Evolutionary conservation across 2,888 invertebrate species (phyloP).

Genomic region (Apotomis turbidana): DNA sequence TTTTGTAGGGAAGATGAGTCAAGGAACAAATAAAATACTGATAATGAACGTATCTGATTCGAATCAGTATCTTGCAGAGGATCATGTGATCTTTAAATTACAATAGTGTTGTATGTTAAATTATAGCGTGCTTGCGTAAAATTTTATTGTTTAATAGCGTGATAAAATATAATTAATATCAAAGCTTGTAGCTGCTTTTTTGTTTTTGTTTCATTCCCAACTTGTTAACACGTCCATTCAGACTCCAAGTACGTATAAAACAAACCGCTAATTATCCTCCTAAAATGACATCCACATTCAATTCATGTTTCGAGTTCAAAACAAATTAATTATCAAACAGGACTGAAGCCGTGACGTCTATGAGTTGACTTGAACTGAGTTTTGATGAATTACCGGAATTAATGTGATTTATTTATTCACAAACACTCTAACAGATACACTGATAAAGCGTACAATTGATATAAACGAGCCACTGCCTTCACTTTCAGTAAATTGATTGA

Average conservation of each 20-base stretch:
- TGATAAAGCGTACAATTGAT: constrained; percentile 66
- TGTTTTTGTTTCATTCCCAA: background rate
- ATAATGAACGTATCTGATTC: background rate
- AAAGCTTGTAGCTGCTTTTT: background rate
- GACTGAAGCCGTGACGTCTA: constrained; percentile 22
- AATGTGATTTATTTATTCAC: constrained; percentile 65
- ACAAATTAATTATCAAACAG: constrained; percentile 32
- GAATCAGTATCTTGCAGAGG: background rate
- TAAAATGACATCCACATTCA: constrained; percentile 10
- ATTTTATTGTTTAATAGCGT: constrained; percentile 18
- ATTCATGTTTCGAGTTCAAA: constrained; percentile 19
- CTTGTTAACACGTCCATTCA: background rate
- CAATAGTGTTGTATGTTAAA: background rate
- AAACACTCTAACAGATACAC: constrained; percentile 56
- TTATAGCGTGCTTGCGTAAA: background rate
- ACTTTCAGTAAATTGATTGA: constrained; percentile 69
- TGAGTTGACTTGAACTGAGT: constrained; percentile 45
- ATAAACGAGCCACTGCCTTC: constrained; percentile 62
- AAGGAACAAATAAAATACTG: constrained; percentile 41
- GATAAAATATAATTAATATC: constrained; percentile 9
- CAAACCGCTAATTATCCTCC: background rate
- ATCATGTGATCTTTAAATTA: background rate
- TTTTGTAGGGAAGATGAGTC: constrained; percentile 57
- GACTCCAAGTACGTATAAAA: background rate
- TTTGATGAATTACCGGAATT: constrained; percentile 63